Conservation (phyloP, 2,113 vertebrate species). For the Colaptes auratus region DNA sequence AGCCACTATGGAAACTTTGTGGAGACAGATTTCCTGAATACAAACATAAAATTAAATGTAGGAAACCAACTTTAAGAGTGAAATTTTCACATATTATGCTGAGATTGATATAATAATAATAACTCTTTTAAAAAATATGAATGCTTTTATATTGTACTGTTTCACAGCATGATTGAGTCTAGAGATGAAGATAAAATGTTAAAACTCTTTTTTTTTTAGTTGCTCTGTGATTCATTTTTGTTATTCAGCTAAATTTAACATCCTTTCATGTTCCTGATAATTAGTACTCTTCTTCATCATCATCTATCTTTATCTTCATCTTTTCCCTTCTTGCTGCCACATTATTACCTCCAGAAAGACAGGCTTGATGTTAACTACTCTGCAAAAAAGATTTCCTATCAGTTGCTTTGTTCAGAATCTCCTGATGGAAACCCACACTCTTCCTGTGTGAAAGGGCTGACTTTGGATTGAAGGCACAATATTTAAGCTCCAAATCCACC, state of each 20-base stretch:
- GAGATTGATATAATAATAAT: not conserved
- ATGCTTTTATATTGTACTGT: not conserved
- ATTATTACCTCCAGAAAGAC: not conserved
- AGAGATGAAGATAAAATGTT: conserved; percentile 26
- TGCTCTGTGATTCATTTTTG: conserved; percentile 6
- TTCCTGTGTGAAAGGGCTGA: not conserved
- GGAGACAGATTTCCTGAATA: not conserved
- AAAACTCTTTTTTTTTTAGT: not conserved
- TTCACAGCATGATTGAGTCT: not conserved
- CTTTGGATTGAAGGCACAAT: not conserved
- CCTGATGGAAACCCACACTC: not conserved
- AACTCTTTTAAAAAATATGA: not conserved
- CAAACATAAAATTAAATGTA: not conserved
- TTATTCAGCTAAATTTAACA: conserved; percentile 41
- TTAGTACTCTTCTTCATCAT: not conserved
- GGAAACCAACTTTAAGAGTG: not conserved
- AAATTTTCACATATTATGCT: not conserved
- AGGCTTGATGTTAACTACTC: not conserved
- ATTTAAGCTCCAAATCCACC: not conserved
- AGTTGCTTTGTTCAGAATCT: not conserved
- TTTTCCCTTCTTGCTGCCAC: too few relatives aligned
- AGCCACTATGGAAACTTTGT: not conserved
- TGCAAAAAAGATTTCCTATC: not conserved
- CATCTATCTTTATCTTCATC: not conserved
- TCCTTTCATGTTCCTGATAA: conserved; percentile 31